Percentiles rank a stretch among this genome's conserved stretches.
Conservation (phyloP, 2,797 vertebrate species). For the Coregonus suidteri region DNA sequence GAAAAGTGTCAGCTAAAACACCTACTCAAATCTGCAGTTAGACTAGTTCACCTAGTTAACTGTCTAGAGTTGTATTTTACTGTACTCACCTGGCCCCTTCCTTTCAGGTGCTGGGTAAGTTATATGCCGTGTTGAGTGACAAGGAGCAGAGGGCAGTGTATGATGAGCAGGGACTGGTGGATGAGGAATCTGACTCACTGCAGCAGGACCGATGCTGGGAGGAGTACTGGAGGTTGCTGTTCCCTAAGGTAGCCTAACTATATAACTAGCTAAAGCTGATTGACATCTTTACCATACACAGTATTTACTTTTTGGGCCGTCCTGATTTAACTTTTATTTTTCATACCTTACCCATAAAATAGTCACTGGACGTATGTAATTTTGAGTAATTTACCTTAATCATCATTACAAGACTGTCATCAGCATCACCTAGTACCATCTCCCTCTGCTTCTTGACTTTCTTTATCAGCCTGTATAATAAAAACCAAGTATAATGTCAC, state of each 20-base stretch:
- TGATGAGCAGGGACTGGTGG: constrained; percentile 85
- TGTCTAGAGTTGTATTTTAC: no score
- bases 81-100: not conserved
- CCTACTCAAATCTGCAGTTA: not conserved
- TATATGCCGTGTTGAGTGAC: constrained; percentile 84
- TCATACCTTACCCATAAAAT: no score
- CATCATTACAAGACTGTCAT: no score
- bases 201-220: constrained; percentile 81
- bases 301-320: no score
- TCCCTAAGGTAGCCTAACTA: constrained; percentile 78
- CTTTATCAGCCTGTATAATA: no score
- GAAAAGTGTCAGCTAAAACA: not conserved
- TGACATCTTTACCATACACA: not conserved
- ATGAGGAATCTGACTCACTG: constrained; percentile 78
- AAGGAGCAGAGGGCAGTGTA: constrained; percentile 81
- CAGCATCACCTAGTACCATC: not conserved
- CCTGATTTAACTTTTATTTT: no score
- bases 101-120: constrained; percentile 81
- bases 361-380: no score
- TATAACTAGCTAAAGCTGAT: not conserved
- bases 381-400: no score
- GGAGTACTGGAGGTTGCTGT: constrained; percentile 85
- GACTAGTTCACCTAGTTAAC: not conserved
- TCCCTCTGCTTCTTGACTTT: not conserved
- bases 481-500: not conserved